Evolutionary conservation across 2,888 invertebrate genomes (phyloP).

Genomic region (Minunthozetes semirufus): DNA sequence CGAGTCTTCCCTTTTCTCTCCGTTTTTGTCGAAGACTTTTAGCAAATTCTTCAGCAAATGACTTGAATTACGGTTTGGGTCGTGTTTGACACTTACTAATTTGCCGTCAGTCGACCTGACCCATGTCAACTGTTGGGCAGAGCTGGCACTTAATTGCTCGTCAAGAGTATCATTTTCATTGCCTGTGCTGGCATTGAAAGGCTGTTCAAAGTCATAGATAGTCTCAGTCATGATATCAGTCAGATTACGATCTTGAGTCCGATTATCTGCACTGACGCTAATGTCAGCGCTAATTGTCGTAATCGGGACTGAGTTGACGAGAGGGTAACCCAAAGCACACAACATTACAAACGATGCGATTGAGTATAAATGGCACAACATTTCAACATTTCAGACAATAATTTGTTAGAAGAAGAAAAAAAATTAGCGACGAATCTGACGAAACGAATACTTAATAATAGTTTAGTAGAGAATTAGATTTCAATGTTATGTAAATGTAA

Average conservation of each 20-base stretch:
- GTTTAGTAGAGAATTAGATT: background rate
- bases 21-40: background rate
- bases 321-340: background rate
- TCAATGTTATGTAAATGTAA: background rate
- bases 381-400: constrained; percentile 11
- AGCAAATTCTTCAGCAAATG: background rate
- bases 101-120: background rate
- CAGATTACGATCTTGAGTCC: background rate
- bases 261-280: background rate
- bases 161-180: background rate
- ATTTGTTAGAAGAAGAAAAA: background rate
- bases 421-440: background rate
- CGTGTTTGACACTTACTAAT: background rate
- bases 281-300: background rate
- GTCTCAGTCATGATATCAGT: background rate
- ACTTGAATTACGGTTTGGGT: background rate
- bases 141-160: background rate
- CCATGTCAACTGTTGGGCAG: background rate
- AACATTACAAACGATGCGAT: constrained; percentile 24
- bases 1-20: background rate
- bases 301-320: background rate
- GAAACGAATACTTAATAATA: too few relatives aligned
- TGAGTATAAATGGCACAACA: constrained; percentile 28
- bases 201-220: background rate
- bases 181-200: background rate